phyloP scores from a whole-genome alignment of 1,140 invertebrate species.

The Cataglyphis hispanica region DNA sequence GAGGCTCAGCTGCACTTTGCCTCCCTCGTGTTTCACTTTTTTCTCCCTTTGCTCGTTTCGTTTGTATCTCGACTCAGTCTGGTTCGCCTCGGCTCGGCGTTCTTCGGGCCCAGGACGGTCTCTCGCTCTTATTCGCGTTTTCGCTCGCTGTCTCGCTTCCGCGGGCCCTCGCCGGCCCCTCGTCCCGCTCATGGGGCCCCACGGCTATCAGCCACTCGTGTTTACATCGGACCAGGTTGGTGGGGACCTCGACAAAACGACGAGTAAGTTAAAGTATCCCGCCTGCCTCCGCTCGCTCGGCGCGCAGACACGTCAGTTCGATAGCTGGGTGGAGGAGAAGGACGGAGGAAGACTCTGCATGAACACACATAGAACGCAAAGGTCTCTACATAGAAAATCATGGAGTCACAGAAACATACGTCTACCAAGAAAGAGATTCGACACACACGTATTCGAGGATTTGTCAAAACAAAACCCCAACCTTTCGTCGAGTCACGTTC shows the following conservation, averaged over 20 bases:
- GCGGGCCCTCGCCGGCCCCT: slow-evolving; percentile 60
- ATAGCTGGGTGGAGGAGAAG: neutral
- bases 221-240: slow-evolving; percentile 78
- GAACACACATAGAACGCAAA: slow-evolving; percentile 45
- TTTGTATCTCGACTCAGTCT: slow-evolving; percentile 79
- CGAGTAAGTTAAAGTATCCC: slow-evolving; percentile 68
- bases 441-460: slow-evolving; percentile 74
- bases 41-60: slow-evolving; percentile 77
- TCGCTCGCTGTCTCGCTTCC: slow-evolving; percentile 49
- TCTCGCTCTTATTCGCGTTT: slow-evolving; percentile 47
- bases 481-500: slow-evolving; percentile 81
- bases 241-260: slow-evolving; percentile 74
- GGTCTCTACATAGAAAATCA: slow-evolving; percentile 33
- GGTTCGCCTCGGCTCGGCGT: slow-evolving; percentile 74
- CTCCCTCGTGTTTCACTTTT: slow-evolving; percentile 79
- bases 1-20: slow-evolving; percentile 80
- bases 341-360: slow-evolving; percentile 30
- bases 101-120: slow-evolving; percentile 70
- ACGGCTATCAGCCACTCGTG: slow-evolving; percentile 83
- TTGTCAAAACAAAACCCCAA: slow-evolving; percentile 83
- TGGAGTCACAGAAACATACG: slow-evolving; percentile 68
- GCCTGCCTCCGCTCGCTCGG: slow-evolving; percentile 22
- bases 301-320: slow-evolving; percentile 46
- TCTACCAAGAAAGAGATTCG: slow-evolving; percentile 61
- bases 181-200: slow-evolving; percentile 70